Evolutionary conservation across 2,888 invertebrate genomes (phyloP), one percentile per base, ranked within the genome.

Genomic region (Saturnia pavonia): DNA sequence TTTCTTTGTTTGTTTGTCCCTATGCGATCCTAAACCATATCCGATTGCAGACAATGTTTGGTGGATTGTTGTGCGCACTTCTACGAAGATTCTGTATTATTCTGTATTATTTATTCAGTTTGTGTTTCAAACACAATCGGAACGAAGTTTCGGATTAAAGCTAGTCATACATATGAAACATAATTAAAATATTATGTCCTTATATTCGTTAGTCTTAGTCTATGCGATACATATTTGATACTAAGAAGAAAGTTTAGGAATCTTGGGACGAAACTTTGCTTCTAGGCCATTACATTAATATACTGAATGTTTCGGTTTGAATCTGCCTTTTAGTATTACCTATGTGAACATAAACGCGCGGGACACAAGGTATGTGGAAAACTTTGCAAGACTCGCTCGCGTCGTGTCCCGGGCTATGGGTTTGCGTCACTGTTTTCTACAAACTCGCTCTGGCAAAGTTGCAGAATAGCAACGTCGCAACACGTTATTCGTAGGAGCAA

Each of bases 301-400:
- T 40, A 40, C 65, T n/a, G 40, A 40, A 63, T 40, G 40, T 40
- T 65, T 48, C 45, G 34, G 27, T 22, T 43, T 42, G 67, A 51
- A 70, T 54, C 40, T 45, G 69, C 65, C 40, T 42, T 25, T 43
- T 22, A 25, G 51, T 12, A 67, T 70, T 70, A 69, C 60, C 22
- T 42, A 66, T 9, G 70, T 51, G 34, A 54, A 70, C 73, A 75
- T 76, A 78, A 79, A 78, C 79, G 79, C 75, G 76, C 70, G 75
- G 74, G 76, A 74, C 78, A 77, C 77, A 76, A 78, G 54, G 54
- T 79, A 76, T 75, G 76, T 69, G 70, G 16, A 51, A 76, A 81
- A 80, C 77, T 81, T 78, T 72, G 72, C 70, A 71, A 72, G 72
- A 72, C 75, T 75, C 72, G 40, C 72, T 72, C 71, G 70, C 70